Conservation (phyloP, 2,797 vertebrate genomes). For the Acanthurus tractus region DNA sequence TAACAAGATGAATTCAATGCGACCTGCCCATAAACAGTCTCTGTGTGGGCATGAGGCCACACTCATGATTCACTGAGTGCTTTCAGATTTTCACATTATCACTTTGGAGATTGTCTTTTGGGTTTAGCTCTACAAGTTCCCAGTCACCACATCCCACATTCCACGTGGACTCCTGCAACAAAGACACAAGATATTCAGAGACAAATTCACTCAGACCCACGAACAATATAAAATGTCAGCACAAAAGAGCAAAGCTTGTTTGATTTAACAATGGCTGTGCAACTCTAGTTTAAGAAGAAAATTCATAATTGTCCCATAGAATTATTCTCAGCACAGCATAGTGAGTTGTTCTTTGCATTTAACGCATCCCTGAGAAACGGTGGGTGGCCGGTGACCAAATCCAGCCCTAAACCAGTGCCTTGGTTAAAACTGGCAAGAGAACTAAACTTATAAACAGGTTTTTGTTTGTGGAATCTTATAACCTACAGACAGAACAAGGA, state of each 20-base stretch:
- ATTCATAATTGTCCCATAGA: too few relatives aligned
- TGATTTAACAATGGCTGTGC: not conserved
- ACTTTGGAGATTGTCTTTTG: not conserved
- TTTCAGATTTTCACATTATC: not conserved
- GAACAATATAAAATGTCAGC: not conserved
- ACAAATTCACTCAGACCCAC: not conserved
- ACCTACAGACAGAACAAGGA: too few relatives aligned
- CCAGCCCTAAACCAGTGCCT: too few relatives aligned
- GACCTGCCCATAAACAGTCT: not conserved
- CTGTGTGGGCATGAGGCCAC: not conserved
- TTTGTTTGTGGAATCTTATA: too few relatives aligned
- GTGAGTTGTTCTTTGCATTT: too few relatives aligned
- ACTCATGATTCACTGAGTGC: not conserved
- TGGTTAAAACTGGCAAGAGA: too few relatives aligned
- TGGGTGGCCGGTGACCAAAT: too few relatives aligned
- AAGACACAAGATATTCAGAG: slow-evolving; percentile 7
- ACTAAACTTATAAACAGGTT: too few relatives aligned
- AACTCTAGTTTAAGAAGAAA: slow-evolving; percentile 2
- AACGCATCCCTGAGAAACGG: too few relatives aligned
- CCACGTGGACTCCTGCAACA: not conserved
- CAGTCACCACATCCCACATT: rapidly evolving
- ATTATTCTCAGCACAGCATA: too few relatives aligned
- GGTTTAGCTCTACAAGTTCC: not conserved
- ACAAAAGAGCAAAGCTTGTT: not conserved
- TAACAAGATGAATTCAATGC: not conserved